phyloP scores from a whole-genome alignment of 2,888 invertebrate species.

The Spatulosminthurus flaviceps region DNA sequence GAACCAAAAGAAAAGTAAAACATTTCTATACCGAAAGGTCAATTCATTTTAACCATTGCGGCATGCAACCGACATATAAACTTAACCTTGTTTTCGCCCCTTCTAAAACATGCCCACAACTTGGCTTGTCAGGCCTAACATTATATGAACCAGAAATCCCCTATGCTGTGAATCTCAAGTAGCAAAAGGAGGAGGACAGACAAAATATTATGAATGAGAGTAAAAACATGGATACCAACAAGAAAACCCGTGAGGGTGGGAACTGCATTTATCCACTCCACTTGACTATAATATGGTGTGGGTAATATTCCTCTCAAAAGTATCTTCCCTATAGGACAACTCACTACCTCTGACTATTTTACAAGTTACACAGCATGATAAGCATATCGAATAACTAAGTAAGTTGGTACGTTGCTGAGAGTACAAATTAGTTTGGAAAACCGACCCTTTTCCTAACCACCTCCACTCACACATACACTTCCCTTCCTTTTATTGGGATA shows the following conservation, averaged over 20 bases:
- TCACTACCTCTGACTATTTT: neutral
- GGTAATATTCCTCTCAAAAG: neutral
- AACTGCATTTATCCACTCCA: neutral
- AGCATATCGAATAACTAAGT: neutral
- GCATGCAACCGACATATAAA: no score
- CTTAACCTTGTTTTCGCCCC: no score
- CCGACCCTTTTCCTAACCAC: neutral
- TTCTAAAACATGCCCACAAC: no score
- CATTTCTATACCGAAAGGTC: no score
- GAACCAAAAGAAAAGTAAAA: no score
- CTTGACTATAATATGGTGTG: neutral
- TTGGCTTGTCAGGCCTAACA: no score
- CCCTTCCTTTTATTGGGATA: no score
- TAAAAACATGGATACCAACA: slow-evolving; percentile 20
- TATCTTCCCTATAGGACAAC: neutral
- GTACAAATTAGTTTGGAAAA: neutral
- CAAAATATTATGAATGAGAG: slow-evolving; percentile 40
- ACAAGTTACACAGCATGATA: slow-evolving; percentile 9
- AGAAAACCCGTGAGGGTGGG: neutral
- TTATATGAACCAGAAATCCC: no score
- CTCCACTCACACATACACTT: neutral
- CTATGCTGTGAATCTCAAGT: no score
- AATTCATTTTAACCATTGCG: no score
- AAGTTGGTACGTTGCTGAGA: neutral
- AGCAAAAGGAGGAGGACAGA: slow-evolving; percentile 22